Base-by-base conservation (phyloP, 2,797 vertebrate species). In the Pangasius krempfi region DNA sequence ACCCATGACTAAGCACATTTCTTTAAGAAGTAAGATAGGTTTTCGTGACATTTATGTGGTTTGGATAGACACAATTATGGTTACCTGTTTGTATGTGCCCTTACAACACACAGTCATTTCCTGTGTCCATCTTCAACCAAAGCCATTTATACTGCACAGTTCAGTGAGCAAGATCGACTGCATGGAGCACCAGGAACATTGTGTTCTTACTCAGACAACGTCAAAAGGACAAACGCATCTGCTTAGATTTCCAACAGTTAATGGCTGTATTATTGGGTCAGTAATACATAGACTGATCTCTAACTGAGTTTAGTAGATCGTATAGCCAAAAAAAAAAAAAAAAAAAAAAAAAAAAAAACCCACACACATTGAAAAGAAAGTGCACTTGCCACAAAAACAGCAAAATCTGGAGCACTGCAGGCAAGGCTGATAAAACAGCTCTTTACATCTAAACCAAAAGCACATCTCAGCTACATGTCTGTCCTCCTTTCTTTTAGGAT, bases 141-240 rank as follows among this genome's bases (percentile, higher is more conserved):
- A 58, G 27, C 62, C 52, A 85, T 58, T 78, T 37, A 56, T 52
- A 88, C 37, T 56, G 47, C 58, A 84, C 87, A 81, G 62, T 70
- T 86, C 76, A 89, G 40, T 12, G 3, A 89, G 54, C 54, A 82
- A 33, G 60, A 80, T 68, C 14, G n/a, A 47, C 64, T 50, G 66
- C 40, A 88, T 3, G 6, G 68, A 56, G 14, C 16, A 13, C 47
- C 66, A 83, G 76, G 90, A 83, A 90, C 89, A 88, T 8, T 20
- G 40, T 86, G 79, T 86, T 60, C 85, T 84, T 20, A 62, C 47
- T 72, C 47, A 81, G 85, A 64, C 20, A 33, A 14, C 22, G 44
- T 20, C 25, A 56, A 56, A 70, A 87, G 37, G n/a, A 50, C 80
- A 76, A 87, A 86, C n/a, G 20, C 27, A n/a, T 20, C 40, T 52